Evolutionary conservation across 2,797 vertebrate genomes (phyloP).

Genomic region (Sebastes baramenuke): DNA sequence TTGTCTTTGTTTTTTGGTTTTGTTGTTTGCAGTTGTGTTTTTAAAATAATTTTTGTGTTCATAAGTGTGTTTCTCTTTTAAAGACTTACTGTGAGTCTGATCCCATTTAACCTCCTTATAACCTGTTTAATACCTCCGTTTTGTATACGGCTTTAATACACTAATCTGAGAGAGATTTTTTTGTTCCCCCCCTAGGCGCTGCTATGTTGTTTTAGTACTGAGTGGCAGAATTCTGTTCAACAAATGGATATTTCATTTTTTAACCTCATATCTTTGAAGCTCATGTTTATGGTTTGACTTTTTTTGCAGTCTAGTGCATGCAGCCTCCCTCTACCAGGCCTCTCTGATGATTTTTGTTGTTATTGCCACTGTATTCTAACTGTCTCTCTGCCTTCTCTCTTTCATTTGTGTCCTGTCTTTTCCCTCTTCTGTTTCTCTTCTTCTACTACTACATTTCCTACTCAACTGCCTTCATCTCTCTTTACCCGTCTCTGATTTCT

Average conservation of each 20-base stretch:
- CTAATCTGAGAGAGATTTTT: conserved; percentile 55
- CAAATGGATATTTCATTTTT: conserved; percentile 15
- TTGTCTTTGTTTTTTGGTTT: conserved; percentile 30
- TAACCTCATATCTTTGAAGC: conserved; percentile 12
- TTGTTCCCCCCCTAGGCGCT: conserved; percentile 17
- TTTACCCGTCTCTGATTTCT: conserved; percentile 13
- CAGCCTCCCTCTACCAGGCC: conserved; percentile 21
- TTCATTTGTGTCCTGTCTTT: conserved; percentile 47
- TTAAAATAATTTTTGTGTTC: conserved; percentile 14
- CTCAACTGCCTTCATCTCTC: conserved; percentile 26
- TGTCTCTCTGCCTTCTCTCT: conserved; percentile 59
- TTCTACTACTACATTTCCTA: conserved; percentile 10
- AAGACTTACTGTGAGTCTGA: background rate
- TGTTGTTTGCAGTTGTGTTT: conserved; percentile 42
- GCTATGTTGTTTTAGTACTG: conserved; percentile 53
- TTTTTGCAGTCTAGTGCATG: conserved; percentile 66
- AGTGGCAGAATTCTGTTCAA: conserved; percentile 24
- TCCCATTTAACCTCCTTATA: conserved; percentile 24
- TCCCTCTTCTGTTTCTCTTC: conserved; percentile 27
- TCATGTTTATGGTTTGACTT: conserved; percentile 34
- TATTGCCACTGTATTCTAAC: conserved; percentile 51
- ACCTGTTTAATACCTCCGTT: conserved; percentile 8
- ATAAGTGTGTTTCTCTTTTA: background rate
- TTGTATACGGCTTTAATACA: conserved; percentile 35
- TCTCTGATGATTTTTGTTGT: background rate